phyloP scores from a whole-genome alignment of 1,140 invertebrate species.

The Oscheius sp. region DNA sequence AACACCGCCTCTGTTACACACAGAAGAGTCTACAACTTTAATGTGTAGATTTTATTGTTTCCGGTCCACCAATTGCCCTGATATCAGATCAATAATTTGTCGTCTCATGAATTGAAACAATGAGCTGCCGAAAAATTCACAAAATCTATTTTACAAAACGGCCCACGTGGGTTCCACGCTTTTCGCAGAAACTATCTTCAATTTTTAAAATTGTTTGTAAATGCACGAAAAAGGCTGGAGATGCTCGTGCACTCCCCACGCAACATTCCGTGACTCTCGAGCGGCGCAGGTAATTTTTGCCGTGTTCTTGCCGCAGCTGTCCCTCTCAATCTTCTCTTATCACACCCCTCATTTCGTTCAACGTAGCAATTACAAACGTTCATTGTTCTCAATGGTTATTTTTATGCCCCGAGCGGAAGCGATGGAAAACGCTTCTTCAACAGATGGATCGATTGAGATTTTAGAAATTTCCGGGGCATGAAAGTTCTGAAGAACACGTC shows the following conservation, averaged over 20 bases:
- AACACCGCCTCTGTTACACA: conserved; percentile 8
- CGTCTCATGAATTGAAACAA: no score
- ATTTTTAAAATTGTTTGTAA: no score
- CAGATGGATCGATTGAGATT: no score
- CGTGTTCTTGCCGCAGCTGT: conserved; percentile 2
- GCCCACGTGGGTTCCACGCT: no score
- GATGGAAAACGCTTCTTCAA: no score
- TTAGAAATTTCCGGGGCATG: no score
- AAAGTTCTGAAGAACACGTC: no score
- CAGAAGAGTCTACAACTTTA: conserved; percentile 4
- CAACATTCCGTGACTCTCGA: conserved; percentile 3
- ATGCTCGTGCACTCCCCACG: not conserved
- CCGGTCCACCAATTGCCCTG: not conserved
- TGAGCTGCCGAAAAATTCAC: no score
- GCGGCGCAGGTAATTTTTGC: conserved; percentile 6
- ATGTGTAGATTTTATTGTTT: conserved; percentile 8
- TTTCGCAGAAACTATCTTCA: no score
- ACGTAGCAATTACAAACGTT: not conserved
- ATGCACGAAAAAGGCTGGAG: not conserved
- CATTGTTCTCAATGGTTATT: not conserved
- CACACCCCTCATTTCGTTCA: conserved; percentile 3
- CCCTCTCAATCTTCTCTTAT: conserved; percentile 7
- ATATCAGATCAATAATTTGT: no score
- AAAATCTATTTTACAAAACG: no score
- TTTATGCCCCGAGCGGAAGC: no score